These are phyloP conservation scores for Chrysomallon squamiferum DNA, from an alignment of 1,140 invertebrate species.

Conservation along the genomic window DNA sequence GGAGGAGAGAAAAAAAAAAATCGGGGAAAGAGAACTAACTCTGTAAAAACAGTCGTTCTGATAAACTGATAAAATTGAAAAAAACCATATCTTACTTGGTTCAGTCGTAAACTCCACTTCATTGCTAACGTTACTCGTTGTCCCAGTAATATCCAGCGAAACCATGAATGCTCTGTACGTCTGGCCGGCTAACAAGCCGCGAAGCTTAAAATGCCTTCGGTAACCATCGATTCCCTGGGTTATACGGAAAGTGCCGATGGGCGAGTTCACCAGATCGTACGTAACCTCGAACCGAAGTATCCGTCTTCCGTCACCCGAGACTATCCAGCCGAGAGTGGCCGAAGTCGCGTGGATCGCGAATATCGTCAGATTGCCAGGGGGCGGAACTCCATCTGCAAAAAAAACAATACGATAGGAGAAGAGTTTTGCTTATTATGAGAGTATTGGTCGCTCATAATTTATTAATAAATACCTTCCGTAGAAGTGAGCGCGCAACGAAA, in stretches of 20 bases:
- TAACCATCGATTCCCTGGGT: constrained; percentile 1
- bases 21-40: no score
- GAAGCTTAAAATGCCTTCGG: neutral
- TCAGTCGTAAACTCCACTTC: neutral
- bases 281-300: constrained; percentile 1
- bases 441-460: no score
- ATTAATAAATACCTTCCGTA: no score
- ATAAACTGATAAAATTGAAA: no score
- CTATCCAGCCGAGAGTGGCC: neutral
- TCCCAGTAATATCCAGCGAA: neutral
- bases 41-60: no score
- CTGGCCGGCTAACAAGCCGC: neutral
- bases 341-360: neutral
- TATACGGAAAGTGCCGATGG: neutral
- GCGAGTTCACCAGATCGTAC: constrained; percentile 1
- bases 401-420: no score
- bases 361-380: neutral
- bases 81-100: neutral
- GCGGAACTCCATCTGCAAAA: neutral
- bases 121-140: constrained; percentile 3
- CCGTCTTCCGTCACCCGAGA: neutral
- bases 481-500: no score
- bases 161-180: constrained; percentile 1
- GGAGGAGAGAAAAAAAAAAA: no score
- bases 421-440: no score